Evolutionary conservation across 2,113 vertebrate species (phyloP), one percentile per base, ranked within the genome.

Genomic region (Mystacornis crossleyi): DNA sequence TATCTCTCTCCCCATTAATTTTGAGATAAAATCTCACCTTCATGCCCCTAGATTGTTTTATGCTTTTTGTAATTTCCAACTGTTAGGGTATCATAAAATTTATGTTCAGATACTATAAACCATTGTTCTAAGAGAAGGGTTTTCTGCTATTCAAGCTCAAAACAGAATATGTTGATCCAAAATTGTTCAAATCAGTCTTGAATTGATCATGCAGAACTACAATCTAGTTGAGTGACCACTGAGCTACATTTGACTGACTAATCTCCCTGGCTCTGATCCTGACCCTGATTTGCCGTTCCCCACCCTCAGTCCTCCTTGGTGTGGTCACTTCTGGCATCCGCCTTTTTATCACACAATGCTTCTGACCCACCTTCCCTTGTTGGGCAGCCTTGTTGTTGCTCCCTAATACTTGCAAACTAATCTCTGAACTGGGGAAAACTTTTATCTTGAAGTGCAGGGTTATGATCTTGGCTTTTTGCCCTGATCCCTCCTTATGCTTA

Each of bases 91-190:
- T 43, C 15, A 48, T 48, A 67, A 72, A 75, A 45, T 5, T 20
- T 20, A 28, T 69, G 11, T 54, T 31, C 21, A 78, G 19, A 65
- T 36, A 42, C 10, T 19, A 60, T 24, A 64, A 88, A 72, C 15
- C 4, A 25, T 26, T 43, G 10, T 16, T 53, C 10, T 45, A 54
- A 40, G 18, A 48, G 18, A n/a, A 7, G 1, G 2, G 0, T 17
- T 54, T 67, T 77, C 21, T 45, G 47, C 50, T 54, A 17, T 38
- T 64, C 12, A 69, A 73, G 34, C 33, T 69, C 13, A 14, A 92
- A 55, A 38, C 6, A 58, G 8, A 53, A 3, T 58, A 20, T 17
- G 26, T 11, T 18, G 3, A 45, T 67, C 25, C 18, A 45, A 53
- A 90, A n/a, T 17, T 4, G 10, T 57, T 26, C 8, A 61, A 42